These are phyloP conservation scores for Procavia capensis DNA, from an alignment of 2,113 vertebrate genomes.

Conservation along the genomic window DNA sequence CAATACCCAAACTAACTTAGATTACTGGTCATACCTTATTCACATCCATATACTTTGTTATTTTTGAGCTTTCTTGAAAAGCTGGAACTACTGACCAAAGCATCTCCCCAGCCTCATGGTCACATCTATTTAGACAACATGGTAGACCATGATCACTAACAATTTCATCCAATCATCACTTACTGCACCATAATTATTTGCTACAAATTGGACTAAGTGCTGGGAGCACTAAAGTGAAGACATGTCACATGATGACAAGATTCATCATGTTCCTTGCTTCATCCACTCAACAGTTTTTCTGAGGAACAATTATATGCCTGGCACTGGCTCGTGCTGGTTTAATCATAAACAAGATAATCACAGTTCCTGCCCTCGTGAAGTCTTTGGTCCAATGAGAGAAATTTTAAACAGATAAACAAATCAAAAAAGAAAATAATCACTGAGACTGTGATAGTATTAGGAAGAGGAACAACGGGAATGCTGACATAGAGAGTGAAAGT, in stretches of 20 bases:
- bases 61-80: background rate
- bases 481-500: background rate
- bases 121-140: constrained; percentile 41
- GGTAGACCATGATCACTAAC: background rate
- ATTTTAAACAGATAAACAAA: background rate
- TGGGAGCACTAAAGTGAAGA: background rate
- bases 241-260: background rate
- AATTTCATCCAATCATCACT: background rate
- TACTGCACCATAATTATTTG: background rate
- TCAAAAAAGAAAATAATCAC: background rate
- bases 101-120: background rate
- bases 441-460: background rate
- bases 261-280: background rate
- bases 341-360: background rate
- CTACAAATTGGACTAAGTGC: background rate
- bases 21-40: background rate
- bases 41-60: background rate
- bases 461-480: background rate
- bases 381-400: too few species aligned
- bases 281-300: background rate
- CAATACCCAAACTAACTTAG: background rate
- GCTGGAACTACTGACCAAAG: background rate
- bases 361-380: too few species aligned
- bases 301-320: background rate
- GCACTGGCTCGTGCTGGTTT: background rate